Conservation (phyloP, 2,888 invertebrate species). For the Diplolepis rosae region DNA sequence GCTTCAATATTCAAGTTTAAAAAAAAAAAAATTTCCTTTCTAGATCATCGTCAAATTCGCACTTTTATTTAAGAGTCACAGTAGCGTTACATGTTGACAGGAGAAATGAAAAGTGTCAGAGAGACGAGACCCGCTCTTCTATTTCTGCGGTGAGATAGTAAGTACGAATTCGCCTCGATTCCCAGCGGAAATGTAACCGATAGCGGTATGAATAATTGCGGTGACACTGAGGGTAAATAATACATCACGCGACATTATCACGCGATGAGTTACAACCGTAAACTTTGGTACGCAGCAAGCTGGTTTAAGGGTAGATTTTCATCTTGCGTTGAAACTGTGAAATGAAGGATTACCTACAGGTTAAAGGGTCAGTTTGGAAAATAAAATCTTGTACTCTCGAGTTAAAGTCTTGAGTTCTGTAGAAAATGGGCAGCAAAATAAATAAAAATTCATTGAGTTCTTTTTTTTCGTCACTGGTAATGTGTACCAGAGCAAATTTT, state of each 20-base stretch:
- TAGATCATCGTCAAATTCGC: no score
- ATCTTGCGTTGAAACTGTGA: constrained; percentile 63
- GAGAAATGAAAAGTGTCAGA: no score
- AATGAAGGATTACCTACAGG: constrained; percentile 59
- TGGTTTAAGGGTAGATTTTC: constrained; percentile 69
- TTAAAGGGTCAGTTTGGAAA: constrained; percentile 38
- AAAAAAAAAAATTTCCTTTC: no score
- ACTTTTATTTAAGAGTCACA: no score
- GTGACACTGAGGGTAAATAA: constrained; percentile 66
- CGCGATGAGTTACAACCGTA: constrained; percentile 64
- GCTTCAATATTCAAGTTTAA: no score
- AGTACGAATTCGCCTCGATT: constrained; percentile 65
- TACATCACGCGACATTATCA: constrained; percentile 69
- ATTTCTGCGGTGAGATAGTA: constrained; percentile 54
- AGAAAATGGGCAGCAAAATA: no score
- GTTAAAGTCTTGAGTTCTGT: no score
- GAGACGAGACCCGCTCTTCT: constrained; percentile 36
- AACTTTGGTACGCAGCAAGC: constrained; percentile 47
- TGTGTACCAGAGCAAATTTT: no score
- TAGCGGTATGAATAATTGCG: constrained; percentile 70
- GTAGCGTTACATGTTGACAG: no score
- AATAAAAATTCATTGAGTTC: no score
- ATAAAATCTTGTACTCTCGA: neutral
- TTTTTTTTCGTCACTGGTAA: no score
- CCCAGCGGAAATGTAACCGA: constrained; percentile 62